Conservation (phyloP, 1,140 invertebrate species). For the Magallana ariakensis region DNA sequence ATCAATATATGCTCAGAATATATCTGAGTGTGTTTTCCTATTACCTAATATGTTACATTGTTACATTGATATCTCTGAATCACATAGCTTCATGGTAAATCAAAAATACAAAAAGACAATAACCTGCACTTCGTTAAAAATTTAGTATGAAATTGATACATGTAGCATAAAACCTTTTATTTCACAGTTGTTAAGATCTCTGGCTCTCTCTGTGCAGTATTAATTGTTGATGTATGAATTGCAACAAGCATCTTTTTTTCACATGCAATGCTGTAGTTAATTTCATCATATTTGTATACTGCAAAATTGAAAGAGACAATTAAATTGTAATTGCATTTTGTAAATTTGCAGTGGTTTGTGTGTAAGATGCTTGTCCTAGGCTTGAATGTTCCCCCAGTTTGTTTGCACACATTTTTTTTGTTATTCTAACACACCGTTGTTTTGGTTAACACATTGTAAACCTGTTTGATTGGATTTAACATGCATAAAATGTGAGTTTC, state of each 20-base stretch:
- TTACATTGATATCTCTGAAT: no score
- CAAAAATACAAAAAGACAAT: no score
- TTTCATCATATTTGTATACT: background rate
- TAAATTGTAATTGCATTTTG: background rate
- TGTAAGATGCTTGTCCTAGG: slow-evolving; percentile 5
- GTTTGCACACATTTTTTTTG: background rate
- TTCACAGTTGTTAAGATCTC: background rate
- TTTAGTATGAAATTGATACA: no score
- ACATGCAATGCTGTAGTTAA: background rate
- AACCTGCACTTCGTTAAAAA: no score
- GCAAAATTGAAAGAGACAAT: background rate
- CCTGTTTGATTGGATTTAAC: background rate
- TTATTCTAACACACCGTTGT: background rate
- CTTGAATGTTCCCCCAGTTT: background rate
- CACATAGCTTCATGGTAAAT: no score
- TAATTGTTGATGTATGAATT: background rate
- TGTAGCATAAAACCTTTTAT: no score
- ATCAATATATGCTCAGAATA: no score
- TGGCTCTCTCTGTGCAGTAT: background rate
- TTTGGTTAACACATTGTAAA: background rate
- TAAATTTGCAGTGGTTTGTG: background rate
- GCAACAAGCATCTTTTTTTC: slow-evolving; percentile 22
- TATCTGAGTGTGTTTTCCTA: no score
- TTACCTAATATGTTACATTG: no score
- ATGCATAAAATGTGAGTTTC: background rate